Conservation (phyloP, 1,140 invertebrate genomes). For the Sminthurinus signatus region DNA sequence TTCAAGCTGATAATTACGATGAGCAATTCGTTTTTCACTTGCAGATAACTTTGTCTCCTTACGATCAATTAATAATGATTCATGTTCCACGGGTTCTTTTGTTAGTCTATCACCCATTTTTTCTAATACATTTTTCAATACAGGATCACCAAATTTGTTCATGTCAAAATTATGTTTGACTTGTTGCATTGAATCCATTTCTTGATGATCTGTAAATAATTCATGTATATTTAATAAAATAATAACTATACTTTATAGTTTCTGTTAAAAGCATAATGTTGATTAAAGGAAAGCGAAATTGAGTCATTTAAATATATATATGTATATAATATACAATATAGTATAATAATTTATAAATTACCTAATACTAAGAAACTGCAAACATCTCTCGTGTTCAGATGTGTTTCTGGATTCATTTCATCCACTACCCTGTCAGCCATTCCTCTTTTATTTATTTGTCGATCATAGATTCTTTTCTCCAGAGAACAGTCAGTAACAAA, state of each 20-base stretch:
- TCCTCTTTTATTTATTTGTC: constrained; percentile 95
- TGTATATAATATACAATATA: no score
- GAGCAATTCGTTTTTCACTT: constrained; percentile 87
- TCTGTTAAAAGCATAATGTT: no score
- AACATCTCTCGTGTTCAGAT: constrained; percentile 89
- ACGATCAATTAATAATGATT: constrained; percentile 88
- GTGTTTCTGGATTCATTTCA: constrained; percentile 93
- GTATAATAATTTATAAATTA: no score
- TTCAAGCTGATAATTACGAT: constrained; percentile 72
- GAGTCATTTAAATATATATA: no score
- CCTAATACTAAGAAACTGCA: constrained; percentile 69
- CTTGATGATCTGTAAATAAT: constrained; percentile 28
- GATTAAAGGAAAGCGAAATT: no score
- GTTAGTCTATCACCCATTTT: constrained; percentile 61
- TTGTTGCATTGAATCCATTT: constrained; percentile 16
- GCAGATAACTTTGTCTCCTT: constrained; percentile 93
- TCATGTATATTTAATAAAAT: no score
- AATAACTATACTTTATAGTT: no score
- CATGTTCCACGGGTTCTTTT: constrained; percentile 90
- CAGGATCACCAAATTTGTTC: constrained; percentile 64
- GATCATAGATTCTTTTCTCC: constrained; percentile 96
- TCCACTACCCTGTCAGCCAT: constrained; percentile 97
- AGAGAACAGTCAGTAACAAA: constrained; percentile 94
- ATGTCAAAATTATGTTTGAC: constrained; percentile 38
- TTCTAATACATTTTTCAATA: constrained; percentile 68